Evolutionary conservation across 2,888 invertebrate genomes (phyloP), one percentile per base, ranked within the genome.

Genomic region (Mesochorus sp.): DNA sequence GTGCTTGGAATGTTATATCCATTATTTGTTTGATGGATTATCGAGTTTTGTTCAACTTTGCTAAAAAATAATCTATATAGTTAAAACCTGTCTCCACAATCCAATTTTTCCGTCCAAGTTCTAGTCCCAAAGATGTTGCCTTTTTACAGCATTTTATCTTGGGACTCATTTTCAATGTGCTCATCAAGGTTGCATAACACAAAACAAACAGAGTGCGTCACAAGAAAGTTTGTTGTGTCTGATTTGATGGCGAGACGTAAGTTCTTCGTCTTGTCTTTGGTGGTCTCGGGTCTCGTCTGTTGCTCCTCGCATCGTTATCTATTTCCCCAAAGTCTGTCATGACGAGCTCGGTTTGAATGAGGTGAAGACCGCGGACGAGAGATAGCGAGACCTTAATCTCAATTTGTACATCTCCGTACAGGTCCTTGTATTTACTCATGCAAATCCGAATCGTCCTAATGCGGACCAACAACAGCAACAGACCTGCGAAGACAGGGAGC

Each of bases 401-500:
- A 84, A 87, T 87, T 87, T 83, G 84, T 82, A 83, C 76, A 64
- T 78, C 79, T 68, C 64, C 70, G 82, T 77, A 42, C 39, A 78
- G 70, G 67, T 68, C 59, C 75, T 53, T 53, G 77, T 84, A 86
- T 85, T 87, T 85, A 83, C 83, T 78, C 84, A 82, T 86, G 87
- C 84, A 85, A 86, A 87, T 85, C 82, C 81, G 80, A 81, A 78
- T 81, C 79, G 53, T 37, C 39, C 76, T 83, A 82, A 83, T 81
- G 80, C 79, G 76, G 55, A 76, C 75, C 71, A 80, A 80, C 80
- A 81, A 81, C 61, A 53, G 51, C 55, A 67, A 49, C 66, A 66
- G 70, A 42, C 64, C 44, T 66, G 66, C 66, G 34, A 44, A 66
- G 44, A 53, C 42, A 59, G 28, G 49, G 53, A 42, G 49, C 61